A percentile compares a stretch with the other conserved stretches of the same genome.
These are phyloP conservation scores for Pitta sordida DNA, from an alignment of 2,113 vertebrate species.

Conservation along the genomic window DNA sequence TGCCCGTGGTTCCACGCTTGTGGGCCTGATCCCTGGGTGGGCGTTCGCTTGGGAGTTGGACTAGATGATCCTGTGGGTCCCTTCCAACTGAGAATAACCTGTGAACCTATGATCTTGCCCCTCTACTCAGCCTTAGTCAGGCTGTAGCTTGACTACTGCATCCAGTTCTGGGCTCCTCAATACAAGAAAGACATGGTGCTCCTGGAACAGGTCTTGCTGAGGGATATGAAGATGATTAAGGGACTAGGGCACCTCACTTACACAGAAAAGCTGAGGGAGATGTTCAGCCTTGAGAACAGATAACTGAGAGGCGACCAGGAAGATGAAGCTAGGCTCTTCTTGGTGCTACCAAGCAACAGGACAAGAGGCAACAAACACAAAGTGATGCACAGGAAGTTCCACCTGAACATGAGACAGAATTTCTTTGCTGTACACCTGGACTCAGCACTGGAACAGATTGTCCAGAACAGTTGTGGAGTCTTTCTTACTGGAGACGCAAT, in stretches of 20 bases:
- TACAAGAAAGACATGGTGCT: background rate
- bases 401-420: background rate
- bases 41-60: too few species aligned
- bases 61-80: too few species aligned
- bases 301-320: background rate
- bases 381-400: background rate
- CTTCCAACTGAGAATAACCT: too few species aligned
- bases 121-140: background rate
- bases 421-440: background rate
- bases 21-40: too few species aligned
- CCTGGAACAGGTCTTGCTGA: background rate
- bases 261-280: background rate
- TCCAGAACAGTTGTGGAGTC: background rate
- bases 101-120: too few species aligned
- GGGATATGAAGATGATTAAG: background rate
- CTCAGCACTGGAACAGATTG: background rate
- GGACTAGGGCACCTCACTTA: background rate
- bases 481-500: accelerated
- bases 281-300: background rate
- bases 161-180: background rate
- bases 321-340: background rate
- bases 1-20: too few species aligned
- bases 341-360: accelerated
- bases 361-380: too few species aligned
- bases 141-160: background rate